Evolutionary conservation across 2,888 invertebrate species (phyloP).

Genomic region (Pyrgus malvae): DNA sequence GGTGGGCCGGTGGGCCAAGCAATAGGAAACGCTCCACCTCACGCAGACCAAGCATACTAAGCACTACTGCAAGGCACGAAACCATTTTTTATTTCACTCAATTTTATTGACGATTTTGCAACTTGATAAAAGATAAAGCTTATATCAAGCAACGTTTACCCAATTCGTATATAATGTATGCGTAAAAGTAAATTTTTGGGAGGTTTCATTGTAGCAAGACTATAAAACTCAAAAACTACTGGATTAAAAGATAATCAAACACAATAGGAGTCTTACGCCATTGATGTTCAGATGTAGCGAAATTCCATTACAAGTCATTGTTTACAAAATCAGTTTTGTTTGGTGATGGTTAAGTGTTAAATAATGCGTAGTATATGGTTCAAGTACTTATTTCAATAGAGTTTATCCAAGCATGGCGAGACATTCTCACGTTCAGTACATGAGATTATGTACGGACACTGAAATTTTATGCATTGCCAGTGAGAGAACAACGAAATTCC

Average conservation of each 20-base stretch:
- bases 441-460: not conserved
- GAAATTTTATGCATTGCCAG: slow-evolving; percentile 1
- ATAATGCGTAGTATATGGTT: slow-evolving; percentile 34
- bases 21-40: slow-evolving; percentile 54
- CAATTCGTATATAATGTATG: no score
- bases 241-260: slow-evolving; percentile 48
- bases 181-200: no score
- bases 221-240: slow-evolving; percentile 22
- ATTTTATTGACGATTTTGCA: not conserved
- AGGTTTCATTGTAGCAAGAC: not conserved
- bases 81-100: slow-evolving; percentile 44
- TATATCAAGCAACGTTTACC: no score
- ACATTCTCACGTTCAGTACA: slow-evolving; percentile 29
- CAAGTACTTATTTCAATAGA: slow-evolving; percentile 39
- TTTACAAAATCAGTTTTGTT: slow-evolving; percentile 64
- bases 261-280: slow-evolving; percentile 65
- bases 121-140: not conserved
- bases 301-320: slow-evolving; percentile 70
- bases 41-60: slow-evolving; percentile 57
- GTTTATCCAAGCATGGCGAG: slow-evolving; percentile 27
- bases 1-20: slow-evolving; percentile 55
- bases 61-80: slow-evolving; percentile 55
- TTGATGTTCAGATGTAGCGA: slow-evolving; percentile 61
- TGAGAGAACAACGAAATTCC: not conserved
- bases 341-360: slow-evolving; percentile 52